phyloP scores from a whole-genome alignment of 2,888 invertebrate genomes.

The Yponomeuta cagnagella region DNA sequence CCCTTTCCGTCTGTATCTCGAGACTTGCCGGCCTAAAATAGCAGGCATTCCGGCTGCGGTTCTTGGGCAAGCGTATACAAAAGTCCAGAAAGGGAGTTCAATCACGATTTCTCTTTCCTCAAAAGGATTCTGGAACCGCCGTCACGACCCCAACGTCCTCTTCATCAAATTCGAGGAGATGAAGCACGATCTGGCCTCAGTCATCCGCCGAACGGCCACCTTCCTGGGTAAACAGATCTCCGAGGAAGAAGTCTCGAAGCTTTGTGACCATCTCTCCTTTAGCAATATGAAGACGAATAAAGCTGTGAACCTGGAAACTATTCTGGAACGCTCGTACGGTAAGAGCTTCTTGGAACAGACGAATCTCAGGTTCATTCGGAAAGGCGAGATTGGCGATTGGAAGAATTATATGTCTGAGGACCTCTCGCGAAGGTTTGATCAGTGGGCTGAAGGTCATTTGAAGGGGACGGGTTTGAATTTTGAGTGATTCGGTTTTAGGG shows the following conservation, averaged over 20 bases:
- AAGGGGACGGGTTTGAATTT: slow-evolving; percentile 78
- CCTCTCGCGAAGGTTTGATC: slow-evolving; percentile 81
- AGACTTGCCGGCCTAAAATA: too few relatives aligned
- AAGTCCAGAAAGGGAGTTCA: neutral
- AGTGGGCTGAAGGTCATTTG: slow-evolving; percentile 79
- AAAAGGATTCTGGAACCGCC: slow-evolving; percentile 81
- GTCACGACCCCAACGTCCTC: slow-evolving; percentile 82
- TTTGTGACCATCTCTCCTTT: slow-evolving; percentile 86
- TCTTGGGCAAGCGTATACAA: too few relatives aligned
- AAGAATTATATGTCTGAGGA: slow-evolving; percentile 85
- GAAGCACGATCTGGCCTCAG: slow-evolving; percentile 81
- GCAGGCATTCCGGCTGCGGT: too few relatives aligned
- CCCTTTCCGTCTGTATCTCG: too few relatives aligned
- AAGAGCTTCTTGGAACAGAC: slow-evolving; percentile 65
- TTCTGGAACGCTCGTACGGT: slow-evolving; percentile 73
- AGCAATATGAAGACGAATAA: slow-evolving; percentile 88
- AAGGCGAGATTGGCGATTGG: slow-evolving; percentile 89
- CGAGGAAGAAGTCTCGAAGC: slow-evolving; percentile 79
- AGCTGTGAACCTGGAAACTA: slow-evolving; percentile 82
- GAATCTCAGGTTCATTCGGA: slow-evolving; percentile 80
- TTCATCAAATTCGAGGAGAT: slow-evolving; percentile 90
- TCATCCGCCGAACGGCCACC: slow-evolving; percentile 80
- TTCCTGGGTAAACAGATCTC: slow-evolving; percentile 82
- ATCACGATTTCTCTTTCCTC: neutral
- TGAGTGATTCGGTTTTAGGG: slow-evolving; percentile 44